Conservation (phyloP, 2,888 invertebrate genomes). For the Cerceris rybyensis region DNA sequence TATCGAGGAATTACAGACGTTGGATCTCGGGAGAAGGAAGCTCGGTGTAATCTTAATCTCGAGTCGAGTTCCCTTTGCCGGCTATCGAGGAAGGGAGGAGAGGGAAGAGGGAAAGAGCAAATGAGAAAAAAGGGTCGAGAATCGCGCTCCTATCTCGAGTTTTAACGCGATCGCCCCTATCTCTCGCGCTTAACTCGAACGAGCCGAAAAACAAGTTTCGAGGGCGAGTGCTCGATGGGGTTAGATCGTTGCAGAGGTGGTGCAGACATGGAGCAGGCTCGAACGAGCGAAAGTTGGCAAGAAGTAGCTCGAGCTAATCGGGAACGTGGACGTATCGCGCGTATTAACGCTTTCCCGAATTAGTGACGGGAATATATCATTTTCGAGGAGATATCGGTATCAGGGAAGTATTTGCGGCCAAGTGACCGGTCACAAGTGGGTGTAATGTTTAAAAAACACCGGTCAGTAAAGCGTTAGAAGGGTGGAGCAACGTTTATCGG, state of each 20-base stretch:
- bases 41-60: conserved; percentile 23
- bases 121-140: neutral
- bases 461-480: too few species aligned
- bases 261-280: too few species aligned
- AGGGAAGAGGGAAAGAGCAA: too few species aligned
- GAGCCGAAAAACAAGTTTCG: neutral
- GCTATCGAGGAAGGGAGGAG: neutral
- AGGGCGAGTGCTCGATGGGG: neutral
- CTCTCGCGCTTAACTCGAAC: neutral
- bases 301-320: neutral
- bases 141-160: neutral
- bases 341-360: too few species aligned
- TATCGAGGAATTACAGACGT: conserved; percentile 57
- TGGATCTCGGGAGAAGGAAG: conserved; percentile 20
- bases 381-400: too few species aligned
- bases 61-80: neutral
- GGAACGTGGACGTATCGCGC: neutral
- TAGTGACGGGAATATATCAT: too few species aligned
- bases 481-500: neutral
- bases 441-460: too few species aligned
- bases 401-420: neutral
- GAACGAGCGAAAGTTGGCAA: too few species aligned
- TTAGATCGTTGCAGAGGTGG: too few species aligned
- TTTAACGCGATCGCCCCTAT: neutral
- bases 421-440: too few species aligned